Conservation (phyloP, 2,113 vertebrate genomes). For the Planiliza haematocheilus region DNA sequence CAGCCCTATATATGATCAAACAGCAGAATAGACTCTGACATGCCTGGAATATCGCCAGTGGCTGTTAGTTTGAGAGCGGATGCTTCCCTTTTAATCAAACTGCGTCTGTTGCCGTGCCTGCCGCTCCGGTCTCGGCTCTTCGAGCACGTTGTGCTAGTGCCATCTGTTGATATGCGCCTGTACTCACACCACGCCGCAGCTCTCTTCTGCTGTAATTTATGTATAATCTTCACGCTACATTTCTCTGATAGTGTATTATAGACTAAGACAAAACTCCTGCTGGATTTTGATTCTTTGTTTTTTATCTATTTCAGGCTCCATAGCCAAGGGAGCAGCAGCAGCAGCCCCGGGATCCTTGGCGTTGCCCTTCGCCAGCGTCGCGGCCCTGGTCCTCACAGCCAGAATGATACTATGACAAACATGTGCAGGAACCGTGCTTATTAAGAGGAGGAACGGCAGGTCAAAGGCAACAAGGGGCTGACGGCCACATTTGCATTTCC, state of each 20-base stretch:
- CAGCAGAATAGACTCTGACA: slow-evolving; percentile 25
- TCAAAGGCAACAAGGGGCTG: slow-evolving; percentile 57
- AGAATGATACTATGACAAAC: slow-evolving; percentile 84
- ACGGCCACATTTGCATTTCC: slow-evolving; percentile 41
- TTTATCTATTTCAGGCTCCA: slow-evolving; percentile 83
- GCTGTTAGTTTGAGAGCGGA: slow-evolving; percentile 27
- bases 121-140: background rate
- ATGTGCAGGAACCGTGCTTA: slow-evolving; percentile 43
- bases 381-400: slow-evolving; percentile 90
- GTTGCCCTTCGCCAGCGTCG: slow-evolving; percentile 84
- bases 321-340: slow-evolving; percentile 87
- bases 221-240: background rate
- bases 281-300: background rate
- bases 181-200: slow-evolving; percentile 10
- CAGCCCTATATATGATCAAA: slow-evolving; percentile 25
- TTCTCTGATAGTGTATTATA: background rate
- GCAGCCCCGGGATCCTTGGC: slow-evolving; percentile 86
- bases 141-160: slow-evolving; percentile 51
- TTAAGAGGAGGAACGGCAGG: slow-evolving; percentile 58
- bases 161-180: slow-evolving; percentile 52
- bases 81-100: slow-evolving; percentile 20
- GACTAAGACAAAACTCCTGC: background rate
- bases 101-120: background rate
- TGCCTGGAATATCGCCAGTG: slow-evolving; percentile 20
- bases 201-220: background rate